Percentiles rank a stretch among this genome's conserved stretches.
Evolutionary conservation across 2,113 vertebrate species (phyloP).

Genomic region (Paraplagusia blochii): DNA sequence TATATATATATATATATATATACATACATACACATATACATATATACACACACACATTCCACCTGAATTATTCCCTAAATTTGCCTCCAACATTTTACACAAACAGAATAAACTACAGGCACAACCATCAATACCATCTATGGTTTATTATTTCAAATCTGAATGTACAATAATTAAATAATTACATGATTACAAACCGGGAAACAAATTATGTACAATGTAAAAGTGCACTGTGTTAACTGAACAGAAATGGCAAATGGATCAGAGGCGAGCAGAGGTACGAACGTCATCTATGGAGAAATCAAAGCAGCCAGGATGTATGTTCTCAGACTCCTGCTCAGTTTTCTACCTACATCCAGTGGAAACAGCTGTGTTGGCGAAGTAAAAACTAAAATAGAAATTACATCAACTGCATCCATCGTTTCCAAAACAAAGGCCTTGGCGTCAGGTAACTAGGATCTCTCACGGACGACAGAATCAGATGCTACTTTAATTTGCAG

Average conservation of each 20-base stretch:
- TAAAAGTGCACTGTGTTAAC: conserved; percentile 70
- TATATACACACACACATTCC: too few species aligned
- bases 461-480: too few species aligned
- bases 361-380: conserved; percentile 39
- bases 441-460: too few species aligned
- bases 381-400: conserved; percentile 12
- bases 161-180: conserved; percentile 69
- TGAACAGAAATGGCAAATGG: conserved; percentile 46
- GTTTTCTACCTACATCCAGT: conserved; percentile 19
- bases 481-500: conserved; percentile 18
- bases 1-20: too few species aligned
- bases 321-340: too few species aligned
- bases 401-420: conserved; percentile 31
- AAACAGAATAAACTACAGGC: too few species aligned
- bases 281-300: too few species aligned
- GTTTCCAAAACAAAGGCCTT: not conserved
- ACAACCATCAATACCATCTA: conserved; percentile 16
- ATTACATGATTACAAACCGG: conserved; percentile 58
- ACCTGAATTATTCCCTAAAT: too few species aligned
- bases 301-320: too few species aligned
- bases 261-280: conserved; percentile 15
- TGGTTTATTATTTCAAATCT: conserved; percentile 68
- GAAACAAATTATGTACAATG: conserved; percentile 60
- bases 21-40: too few species aligned
- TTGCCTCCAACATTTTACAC: too few species aligned